phyloP scores from a whole-genome alignment of 2,888 invertebrate species.

The Eledona agricola region DNA sequence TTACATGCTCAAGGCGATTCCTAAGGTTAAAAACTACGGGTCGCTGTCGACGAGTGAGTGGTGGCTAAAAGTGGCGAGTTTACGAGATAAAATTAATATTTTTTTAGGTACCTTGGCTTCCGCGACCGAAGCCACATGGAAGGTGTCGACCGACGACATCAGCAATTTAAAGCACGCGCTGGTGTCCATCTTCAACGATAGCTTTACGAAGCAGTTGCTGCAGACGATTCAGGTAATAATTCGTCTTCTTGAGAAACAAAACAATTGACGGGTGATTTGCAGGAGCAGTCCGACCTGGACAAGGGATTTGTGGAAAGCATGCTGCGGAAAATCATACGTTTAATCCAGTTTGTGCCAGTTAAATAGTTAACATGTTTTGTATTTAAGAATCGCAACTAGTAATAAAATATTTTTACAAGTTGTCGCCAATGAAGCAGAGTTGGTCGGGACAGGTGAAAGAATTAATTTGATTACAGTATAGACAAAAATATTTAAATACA shows the following conservation, averaged over 20 bases:
- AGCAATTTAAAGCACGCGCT: conserved; percentile 76
- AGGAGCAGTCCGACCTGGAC: conserved; percentile 72
- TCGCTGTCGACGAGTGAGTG: conserved; percentile 3
- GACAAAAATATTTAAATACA: conserved; percentile 36
- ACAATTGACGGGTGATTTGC: conserved; percentile 47
- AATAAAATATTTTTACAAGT: conserved; percentile 16
- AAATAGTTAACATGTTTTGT: conserved; percentile 41
- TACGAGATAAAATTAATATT: too few relatives aligned
- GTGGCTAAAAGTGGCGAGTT: conserved; percentile 1
- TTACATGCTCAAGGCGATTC: conserved; percentile 72
- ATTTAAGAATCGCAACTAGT: conserved; percentile 3
- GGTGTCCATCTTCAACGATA: conserved; percentile 78
- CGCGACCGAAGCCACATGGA: conserved; percentile 66
- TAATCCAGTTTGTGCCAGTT: conserved; percentile 76
- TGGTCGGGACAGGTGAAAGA: too few relatives aligned
- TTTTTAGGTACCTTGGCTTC: conserved; percentile 61
- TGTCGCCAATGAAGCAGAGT: conserved; percentile 12
- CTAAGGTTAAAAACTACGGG: conserved; percentile 56
- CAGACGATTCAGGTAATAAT: conserved; percentile 64
- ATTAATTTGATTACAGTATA: conserved; percentile 37
- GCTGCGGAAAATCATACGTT: conserved; percentile 79
- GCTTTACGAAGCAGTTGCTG: conserved; percentile 77
- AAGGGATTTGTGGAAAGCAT: conserved; percentile 78
- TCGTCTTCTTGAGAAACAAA: not conserved
- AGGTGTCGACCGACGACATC: conserved; percentile 70